phyloP scores from a whole-genome alignment of 2,113 vertebrate genomes.

The Solea senegalensis region DNA sequence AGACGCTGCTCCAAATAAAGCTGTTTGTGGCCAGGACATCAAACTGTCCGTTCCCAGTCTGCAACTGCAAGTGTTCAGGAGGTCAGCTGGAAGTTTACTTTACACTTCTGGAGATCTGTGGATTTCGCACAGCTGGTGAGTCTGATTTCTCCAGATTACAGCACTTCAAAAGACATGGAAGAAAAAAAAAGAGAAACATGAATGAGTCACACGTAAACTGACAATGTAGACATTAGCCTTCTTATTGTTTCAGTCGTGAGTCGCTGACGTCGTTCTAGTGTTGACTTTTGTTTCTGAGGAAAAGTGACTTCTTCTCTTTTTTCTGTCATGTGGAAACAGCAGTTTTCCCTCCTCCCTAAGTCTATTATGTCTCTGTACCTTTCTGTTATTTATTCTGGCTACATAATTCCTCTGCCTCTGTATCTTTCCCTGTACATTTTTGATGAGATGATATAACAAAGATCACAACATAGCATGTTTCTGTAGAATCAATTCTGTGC shows the following conservation, averaged over 20 bases:
- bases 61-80: background rate
- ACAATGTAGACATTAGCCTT: background rate
- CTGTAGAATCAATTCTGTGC: no score
- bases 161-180: background rate
- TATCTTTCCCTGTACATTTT: no score
- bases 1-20: slow-evolving; percentile 57
- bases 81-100: slow-evolving; percentile 14
- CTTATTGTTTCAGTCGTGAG: slow-evolving; percentile 10
- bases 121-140: slow-evolving; percentile 42
- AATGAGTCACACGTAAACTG: no score
- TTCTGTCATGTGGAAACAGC: background rate
- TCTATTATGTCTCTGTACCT: background rate
- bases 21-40: background rate
- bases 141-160: slow-evolving; percentile 10
- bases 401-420: no score
- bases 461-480: no score
- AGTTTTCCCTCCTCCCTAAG: no score
- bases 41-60: background rate
- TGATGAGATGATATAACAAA: no score
- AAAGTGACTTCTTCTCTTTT: background rate
- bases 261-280: slow-evolving; percentile 1
- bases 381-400: background rate
- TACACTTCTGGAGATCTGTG: background rate
- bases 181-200: background rate
- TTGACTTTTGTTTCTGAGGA: background rate